Base-by-base conservation (phyloP, 2,888 invertebrate species). In the Apotomis capreana region DNA sequence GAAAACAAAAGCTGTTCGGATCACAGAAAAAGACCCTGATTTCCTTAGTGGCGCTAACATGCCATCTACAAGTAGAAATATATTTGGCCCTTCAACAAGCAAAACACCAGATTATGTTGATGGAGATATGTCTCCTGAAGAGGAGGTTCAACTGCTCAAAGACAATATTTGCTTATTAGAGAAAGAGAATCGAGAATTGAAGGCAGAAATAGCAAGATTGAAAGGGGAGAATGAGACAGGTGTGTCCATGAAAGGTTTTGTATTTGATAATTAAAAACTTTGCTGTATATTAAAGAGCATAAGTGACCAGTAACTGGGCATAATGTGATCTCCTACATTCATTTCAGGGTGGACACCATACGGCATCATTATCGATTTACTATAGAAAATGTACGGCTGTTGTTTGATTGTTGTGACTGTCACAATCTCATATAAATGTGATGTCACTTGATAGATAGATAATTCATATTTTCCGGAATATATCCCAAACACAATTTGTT, bases 161-260 rank as follows among this genome's bases (percentile, higher is more conserved):
- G 79, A 75, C 60, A 83, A 86, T 78, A 79, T 88, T 74, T 79
- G 84, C 54, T 80, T 80, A 78, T 79, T 89, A 76, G 81, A 78
- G 69, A 69, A 70, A 76, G 87, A 90, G 78, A 90, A 90, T 86
- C 77, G 78, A 78, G 74, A 79, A 63, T 81, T 91, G 78, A 87
- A 81, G 74, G 81, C 79, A 81, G 86, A 88, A 80, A 82, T 91
- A 78, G 82, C 80, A 78, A 84, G 77, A 81, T 58, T 82, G 74
- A 81, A 76, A 77, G 76, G 55, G n/a, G 61, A 73, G 44, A 68
- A 64, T 54, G 68, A 75, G 73, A 73, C 76, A 80, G 81, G 80
- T 80, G 72, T 78, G 83, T 81, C 76, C 71, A 76, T 4, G 37
- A 40, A 5, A 40, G 15, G 57, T 40, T 36, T 52, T 69, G 54